These are phyloP conservation scores for Corythucha ciliata DNA, from an alignment of 2,888 invertebrate genomes.

Conservation along the genomic window DNA sequence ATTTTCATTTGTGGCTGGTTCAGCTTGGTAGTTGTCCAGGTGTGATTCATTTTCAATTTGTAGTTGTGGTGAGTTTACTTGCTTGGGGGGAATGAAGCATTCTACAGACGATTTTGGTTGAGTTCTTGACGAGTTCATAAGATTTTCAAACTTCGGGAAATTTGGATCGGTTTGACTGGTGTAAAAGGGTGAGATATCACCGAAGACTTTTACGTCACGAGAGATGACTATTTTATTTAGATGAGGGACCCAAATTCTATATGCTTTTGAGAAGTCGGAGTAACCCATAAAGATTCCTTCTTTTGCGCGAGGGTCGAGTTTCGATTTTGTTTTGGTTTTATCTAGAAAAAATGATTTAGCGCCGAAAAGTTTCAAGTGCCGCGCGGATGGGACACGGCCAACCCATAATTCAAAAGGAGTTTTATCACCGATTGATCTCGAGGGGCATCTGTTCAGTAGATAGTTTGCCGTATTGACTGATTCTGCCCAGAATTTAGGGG, in stretches of 20 bases:
- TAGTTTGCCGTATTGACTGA: slow-evolving; percentile 25
- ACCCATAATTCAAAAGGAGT: slow-evolving; percentile 12
- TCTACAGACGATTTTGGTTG: too few species aligned
- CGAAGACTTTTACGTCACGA: not conserved
- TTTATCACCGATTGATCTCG: not conserved
- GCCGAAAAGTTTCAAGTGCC: slow-evolving; percentile 1
- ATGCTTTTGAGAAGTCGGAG: not conserved
- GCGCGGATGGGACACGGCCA: not conserved
- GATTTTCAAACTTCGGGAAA: too few species aligned
- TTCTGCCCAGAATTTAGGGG: slow-evolving; percentile 31
- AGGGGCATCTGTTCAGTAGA: slow-evolving; percentile 6
- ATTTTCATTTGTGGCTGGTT: too few species aligned
- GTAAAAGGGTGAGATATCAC: too few species aligned
- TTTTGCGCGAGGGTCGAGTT: slow-evolving; percentile 1
- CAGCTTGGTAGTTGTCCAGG: too few species aligned
- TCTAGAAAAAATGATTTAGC: not conserved
- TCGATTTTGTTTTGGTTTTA: not conserved
- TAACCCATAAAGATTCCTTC: slow-evolving; percentile 1
- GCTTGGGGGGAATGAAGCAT: too few species aligned
- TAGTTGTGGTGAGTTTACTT: too few species aligned
- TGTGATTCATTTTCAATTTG: too few species aligned
- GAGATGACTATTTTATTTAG: not conserved
- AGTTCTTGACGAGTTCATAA: too few species aligned
- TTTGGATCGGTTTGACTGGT: too few species aligned
- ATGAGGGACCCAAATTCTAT: slow-evolving; percentile 3